Conservation (phyloP, 2,113 vertebrate species). For the Camelus dromedarius region DNA sequence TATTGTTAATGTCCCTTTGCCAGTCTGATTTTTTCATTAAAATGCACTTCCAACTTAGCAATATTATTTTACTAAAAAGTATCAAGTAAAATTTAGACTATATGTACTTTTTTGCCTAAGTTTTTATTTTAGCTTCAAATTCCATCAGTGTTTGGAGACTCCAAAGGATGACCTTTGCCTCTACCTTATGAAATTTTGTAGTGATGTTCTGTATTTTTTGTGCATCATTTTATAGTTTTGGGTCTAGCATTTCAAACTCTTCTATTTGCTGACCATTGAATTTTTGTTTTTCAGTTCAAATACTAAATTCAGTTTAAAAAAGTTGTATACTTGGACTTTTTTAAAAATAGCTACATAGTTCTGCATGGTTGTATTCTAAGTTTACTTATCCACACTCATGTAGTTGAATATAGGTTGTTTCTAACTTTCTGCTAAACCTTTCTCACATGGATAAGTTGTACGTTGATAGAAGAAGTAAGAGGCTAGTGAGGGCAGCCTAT, state of each 20-base stretch:
- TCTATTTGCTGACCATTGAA: not conserved
- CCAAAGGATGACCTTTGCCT: not conserved
- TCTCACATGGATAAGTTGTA: not conserved
- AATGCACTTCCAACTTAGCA: constrained; percentile 24
- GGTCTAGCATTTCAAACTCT: not conserved
- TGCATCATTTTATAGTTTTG: not conserved
- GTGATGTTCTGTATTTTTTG: not conserved
- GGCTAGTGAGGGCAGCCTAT: not conserved
- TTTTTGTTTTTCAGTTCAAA: not conserved
- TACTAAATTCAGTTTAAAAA: constrained; percentile 1
- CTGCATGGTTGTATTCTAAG: not conserved
- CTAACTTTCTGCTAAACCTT: constrained; percentile 5
- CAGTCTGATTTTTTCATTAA: constrained; percentile 18
- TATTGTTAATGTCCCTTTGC: not conserved
- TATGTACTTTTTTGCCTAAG: not conserved
- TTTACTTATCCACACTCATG: not conserved
- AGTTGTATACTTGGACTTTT: not conserved
- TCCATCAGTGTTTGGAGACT: not conserved
- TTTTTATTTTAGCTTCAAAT: constrained; percentile 49
- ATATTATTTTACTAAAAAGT: constrained; percentile 33
- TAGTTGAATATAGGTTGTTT: not conserved
- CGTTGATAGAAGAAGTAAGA: not conserved
- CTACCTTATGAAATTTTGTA: constrained; percentile 9
- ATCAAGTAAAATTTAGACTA: constrained; percentile 25
- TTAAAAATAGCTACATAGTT: not conserved